These are phyloP conservation scores for Asobara japonica DNA, from an alignment of 1,140 invertebrate species.

Conservation along the genomic window DNA sequence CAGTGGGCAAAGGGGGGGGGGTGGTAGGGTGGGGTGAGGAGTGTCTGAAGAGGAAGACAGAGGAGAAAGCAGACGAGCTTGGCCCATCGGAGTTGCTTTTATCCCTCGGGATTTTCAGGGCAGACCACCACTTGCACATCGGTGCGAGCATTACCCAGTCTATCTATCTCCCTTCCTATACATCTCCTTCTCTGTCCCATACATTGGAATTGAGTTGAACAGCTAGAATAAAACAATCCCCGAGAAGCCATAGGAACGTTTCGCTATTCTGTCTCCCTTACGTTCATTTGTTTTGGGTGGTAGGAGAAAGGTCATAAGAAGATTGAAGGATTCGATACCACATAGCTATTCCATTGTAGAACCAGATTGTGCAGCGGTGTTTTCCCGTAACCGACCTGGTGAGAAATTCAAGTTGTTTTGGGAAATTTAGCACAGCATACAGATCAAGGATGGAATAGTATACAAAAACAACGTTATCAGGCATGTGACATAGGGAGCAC, in stretches of 20 bases:
- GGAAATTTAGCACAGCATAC: too few relatives aligned
- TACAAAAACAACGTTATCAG: too few relatives aligned
- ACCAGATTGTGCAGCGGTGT: too few relatives aligned
- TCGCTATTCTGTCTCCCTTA: neutral
- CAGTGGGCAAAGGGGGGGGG: neutral
- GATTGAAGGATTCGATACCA: neutral
- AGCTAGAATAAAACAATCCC: neutral
- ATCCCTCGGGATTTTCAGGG: slow-evolving; percentile 32
- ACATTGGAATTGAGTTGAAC: slow-evolving; percentile 6
- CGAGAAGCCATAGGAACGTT: neutral
- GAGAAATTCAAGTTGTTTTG: too few relatives aligned
- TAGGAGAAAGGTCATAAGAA: neutral
- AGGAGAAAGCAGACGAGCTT: neutral
- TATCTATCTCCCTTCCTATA: slow-evolving; percentile 12
- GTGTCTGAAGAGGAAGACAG: too few relatives aligned
- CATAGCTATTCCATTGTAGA: too few relatives aligned
- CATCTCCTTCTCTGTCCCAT: neutral
- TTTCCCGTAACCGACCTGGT: too few relatives aligned
- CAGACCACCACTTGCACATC: slow-evolving; percentile 20
- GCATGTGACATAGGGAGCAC: too few relatives aligned
- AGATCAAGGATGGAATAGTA: too few relatives aligned
- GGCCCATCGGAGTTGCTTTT: slow-evolving; percentile 26
- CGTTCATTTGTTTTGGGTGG: neutral
- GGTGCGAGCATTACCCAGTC: slow-evolving; percentile 14
- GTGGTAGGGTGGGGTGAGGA: neutral